Percentiles rank a stretch among this genome's conserved stretches.
Evolutionary conservation across 2,113 vertebrate species (phyloP).

Genomic region (Pterocles orientalis): DNA sequence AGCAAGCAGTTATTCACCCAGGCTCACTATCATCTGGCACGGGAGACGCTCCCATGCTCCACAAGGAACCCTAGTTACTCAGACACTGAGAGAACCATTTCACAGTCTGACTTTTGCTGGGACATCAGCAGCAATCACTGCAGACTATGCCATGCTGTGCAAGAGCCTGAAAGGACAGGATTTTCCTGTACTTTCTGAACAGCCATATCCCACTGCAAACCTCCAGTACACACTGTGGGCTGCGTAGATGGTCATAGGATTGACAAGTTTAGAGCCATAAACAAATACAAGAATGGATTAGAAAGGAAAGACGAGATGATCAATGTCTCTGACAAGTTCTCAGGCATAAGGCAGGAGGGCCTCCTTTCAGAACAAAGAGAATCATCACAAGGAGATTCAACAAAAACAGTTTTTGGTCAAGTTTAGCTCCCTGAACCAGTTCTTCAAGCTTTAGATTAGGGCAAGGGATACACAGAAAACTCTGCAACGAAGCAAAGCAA

Average conservation of each 20-base stretch:
- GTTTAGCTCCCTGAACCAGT: neutral
- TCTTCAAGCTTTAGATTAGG: neutral
- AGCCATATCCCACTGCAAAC: neutral
- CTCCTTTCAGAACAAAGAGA: neutral
- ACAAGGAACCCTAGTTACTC: neutral
- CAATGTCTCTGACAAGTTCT: neutral
- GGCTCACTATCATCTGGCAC: neutral
- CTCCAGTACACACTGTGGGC: neutral
- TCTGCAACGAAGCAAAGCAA: neutral
- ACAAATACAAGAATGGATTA: accelerated
- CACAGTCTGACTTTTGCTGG: neutral
- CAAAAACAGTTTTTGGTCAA: neutral
- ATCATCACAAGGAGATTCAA: neutral
- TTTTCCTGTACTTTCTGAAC: neutral
- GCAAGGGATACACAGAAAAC: neutral
- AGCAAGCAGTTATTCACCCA: neutral
- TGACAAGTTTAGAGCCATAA: neutral
- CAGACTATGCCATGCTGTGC: neutral
- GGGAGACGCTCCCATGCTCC: accelerated
- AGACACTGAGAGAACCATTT: neutral
- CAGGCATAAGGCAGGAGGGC: neutral
- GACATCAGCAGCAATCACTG: neutral
- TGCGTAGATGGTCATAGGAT: accelerated
- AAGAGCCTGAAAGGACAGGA: neutral
- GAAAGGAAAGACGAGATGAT: neutral